Evolutionary conservation across 2,113 vertebrate genomes (phyloP), one percentile per base, ranked within the genome.

Genomic region (Dryoscopus gambensis): DNA sequence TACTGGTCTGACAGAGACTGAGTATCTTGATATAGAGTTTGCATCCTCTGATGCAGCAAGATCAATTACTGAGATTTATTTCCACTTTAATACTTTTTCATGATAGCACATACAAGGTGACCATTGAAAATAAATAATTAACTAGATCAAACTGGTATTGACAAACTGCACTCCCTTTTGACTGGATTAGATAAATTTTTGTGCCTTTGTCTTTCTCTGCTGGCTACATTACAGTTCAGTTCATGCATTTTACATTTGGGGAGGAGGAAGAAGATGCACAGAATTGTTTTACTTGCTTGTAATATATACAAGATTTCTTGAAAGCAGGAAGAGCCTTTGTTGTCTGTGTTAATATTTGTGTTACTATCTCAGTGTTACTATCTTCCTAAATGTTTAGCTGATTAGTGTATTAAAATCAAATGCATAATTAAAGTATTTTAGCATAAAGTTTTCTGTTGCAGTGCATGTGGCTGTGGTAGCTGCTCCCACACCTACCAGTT

Each of bases 1-100:
- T 65, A 73, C 31, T 91, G 31, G 37, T 94, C 52, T 95, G 91
- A 93, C 89, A 94, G 68, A 94, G 81, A 94, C 68, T 78, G 52
- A 89, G 30, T 70, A 67, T 33, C 33, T 87, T 84, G 87, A 84
- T 50, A 89, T 0, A 47, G 59, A 70, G 64, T 77, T 93, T 83
- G 33, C 7, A 35, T 81, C 77, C n/a, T 94, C 47, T 91, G 68
- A 75, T 83, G 42, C 23, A 62, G 33, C 23, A 88, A 94, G 76
- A 93, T 84, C 87, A 91, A 94, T 84, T 76, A 69, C 37, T 46
- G 42, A 60, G 31, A 39, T 89, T 77, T 91, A 62, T 92, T 93
- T 64, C 25, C 20, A 70, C 46, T 89, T 84, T n/a, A 76, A 84
- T 73, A 49, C 9, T 46, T 81, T 82, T 94, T 87, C 24, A 42